A percentile compares a stretch with the other conserved stretches of the same genome.
Evolutionary conservation across 2,113 vertebrate species (phyloP).

Genomic region (Riparia riparia): DNA sequence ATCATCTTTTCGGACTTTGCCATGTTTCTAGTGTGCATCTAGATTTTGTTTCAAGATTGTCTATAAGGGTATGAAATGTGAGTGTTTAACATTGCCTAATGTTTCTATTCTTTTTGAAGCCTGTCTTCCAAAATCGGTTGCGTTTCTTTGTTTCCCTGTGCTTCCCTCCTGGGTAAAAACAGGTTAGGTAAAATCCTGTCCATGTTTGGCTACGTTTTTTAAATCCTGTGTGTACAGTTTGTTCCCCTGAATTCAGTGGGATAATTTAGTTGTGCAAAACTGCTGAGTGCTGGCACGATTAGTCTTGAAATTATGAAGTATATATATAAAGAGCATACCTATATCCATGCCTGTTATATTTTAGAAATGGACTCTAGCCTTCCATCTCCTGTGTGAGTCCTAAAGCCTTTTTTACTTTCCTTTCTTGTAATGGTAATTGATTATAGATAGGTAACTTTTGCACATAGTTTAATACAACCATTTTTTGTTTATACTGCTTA

Average conservation of each 20-base stretch:
- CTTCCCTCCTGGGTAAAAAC: not conserved
- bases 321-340: not conserved
- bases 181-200: not conserved
- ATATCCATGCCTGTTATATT: not conserved
- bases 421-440: not conserved
- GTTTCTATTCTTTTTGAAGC: not conserved
- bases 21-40: not conserved
- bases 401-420: not conserved
- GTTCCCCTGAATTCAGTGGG: not conserved
- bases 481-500: not conserved
- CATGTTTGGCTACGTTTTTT: not conserved
- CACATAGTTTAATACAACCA: not conserved
- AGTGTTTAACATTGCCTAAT: not conserved
- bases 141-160: not conserved
- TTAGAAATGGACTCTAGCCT: not conserved
- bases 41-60: not conserved
- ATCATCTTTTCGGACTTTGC: not conserved
- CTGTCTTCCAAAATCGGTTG: accelerated
- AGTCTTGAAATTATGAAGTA: not conserved
- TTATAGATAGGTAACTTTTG: not conserved
- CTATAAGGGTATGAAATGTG: not conserved
- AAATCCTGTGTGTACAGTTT: not conserved
- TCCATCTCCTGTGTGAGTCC: not conserved
- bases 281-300: not conserved
- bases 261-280: not conserved